A percentile compares a stretch with the other conserved stretches of the same genome.
Conservation (phyloP, 2,113 vertebrate genomes). For the Circaetus gallicus region DNA sequence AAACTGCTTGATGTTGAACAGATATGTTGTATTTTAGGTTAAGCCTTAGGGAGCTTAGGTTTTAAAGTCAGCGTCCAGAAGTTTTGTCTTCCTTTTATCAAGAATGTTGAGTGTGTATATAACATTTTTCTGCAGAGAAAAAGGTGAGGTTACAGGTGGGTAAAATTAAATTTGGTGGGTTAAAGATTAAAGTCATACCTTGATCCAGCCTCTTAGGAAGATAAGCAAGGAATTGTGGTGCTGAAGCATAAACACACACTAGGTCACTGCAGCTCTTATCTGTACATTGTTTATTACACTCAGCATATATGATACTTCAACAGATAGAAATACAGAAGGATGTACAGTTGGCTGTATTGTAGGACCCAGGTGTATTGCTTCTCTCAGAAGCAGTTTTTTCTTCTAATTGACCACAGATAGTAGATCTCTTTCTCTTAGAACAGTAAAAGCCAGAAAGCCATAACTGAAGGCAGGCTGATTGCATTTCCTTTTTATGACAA, state of each 20-base stretch:
- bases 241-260: not conserved
- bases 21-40: slow-evolving; percentile 27
- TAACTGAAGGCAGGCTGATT: not conserved
- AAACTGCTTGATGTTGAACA: slow-evolving; percentile 60
- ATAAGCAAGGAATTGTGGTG: not conserved
- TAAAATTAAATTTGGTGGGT: slow-evolving; percentile 26
- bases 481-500: slow-evolving; percentile 1
- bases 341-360: not conserved
- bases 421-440: not conserved
- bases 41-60: slow-evolving; percentile 42
- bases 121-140: slow-evolving; percentile 22
- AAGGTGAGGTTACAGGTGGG: not conserved
- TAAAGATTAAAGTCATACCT: not conserved
- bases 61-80: slow-evolving; percentile 50
- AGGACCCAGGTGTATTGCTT: not conserved
- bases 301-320: not conserved
- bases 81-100: slow-evolving; percentile 47
- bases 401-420: not conserved
- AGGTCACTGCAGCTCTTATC: not conserved
- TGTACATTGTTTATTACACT: not conserved
- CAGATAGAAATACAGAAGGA: not conserved
- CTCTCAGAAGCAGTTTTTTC: not conserved
- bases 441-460: not conserved
- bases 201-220: not conserved
- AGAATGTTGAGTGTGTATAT: not conserved